Conservation (phyloP, 2,888 invertebrate species). For the Drosophila vallismaia region DNA sequence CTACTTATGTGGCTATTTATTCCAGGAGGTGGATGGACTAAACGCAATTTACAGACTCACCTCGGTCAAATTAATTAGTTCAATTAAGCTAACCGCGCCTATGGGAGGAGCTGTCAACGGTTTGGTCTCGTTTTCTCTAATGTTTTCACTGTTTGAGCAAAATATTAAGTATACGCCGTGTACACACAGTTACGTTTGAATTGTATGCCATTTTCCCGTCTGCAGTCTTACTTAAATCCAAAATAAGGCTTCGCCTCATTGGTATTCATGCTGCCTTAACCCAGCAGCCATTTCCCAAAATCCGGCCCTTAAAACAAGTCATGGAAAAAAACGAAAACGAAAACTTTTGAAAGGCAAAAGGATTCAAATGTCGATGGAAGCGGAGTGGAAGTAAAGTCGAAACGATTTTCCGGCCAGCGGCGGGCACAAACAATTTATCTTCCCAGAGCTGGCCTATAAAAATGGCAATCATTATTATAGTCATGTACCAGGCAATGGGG, state of each 20-base stretch:
- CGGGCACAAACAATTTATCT: constrained; percentile 59
- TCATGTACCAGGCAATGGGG: constrained; percentile 77
- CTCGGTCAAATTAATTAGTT: constrained; percentile 71
- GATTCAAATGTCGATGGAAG: constrained; percentile 38
- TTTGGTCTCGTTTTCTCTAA: constrained; percentile 6
- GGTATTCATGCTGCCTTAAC: constrained; percentile 28
- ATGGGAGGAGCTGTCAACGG: constrained; percentile 24
- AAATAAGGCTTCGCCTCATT: constrained; percentile 32
- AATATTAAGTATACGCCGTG: constrained; percentile 40
- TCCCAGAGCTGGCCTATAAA: constrained; percentile 58
- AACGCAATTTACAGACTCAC: constrained; percentile 56
- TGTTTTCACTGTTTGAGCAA: constrained; percentile 15
- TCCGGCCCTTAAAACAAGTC: constrained; percentile 8
- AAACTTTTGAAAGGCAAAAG: constrained; percentile 24
- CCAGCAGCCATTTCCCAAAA: constrained; percentile 11
- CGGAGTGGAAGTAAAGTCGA: background rate
- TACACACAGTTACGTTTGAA: background rate
- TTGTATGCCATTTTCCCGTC: background rate
- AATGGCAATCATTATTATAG: constrained; percentile 74
- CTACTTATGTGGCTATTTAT: constrained; percentile 23
- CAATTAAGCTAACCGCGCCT: constrained; percentile 56
- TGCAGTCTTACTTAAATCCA: constrained; percentile 2
- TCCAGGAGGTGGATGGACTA: background rate
- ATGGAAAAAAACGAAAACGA: background rate
- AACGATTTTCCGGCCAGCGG: constrained; percentile 43